Percentiles rank a stretch among this genome's conserved stretches.
Evolutionary conservation across 2,113 vertebrate species (phyloP).

Genomic region (Mirounga angustirostris): DNA sequence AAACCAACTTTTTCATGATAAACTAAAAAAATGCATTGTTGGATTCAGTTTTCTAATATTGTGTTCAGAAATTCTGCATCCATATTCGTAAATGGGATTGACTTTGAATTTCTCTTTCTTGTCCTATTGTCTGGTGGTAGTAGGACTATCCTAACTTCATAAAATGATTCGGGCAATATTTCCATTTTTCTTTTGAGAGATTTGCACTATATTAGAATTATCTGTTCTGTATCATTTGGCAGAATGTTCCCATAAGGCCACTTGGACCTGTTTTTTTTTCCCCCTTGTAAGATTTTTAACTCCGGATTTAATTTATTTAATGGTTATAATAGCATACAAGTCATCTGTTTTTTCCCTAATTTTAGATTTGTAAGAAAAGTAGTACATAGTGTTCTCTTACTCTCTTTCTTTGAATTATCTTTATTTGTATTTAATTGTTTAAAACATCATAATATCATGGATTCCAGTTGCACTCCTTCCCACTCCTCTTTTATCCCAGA

Average conservation of each 20-base stretch:
- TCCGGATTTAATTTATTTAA: neutral
- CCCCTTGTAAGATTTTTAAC: neutral
- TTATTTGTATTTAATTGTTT: constrained; percentile 10
- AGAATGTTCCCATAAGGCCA: neutral
- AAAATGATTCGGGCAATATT: neutral
- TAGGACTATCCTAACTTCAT: neutral
- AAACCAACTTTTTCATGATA: neutral
- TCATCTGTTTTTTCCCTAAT: neutral
- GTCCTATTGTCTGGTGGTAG: neutral
- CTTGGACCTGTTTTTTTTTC: neutral
- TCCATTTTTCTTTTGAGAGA: neutral
- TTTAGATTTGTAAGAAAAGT: neutral
- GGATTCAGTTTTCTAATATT: neutral
- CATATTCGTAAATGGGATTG: neutral
- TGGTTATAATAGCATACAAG: neutral
- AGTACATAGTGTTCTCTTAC: neutral
- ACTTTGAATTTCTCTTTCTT: neutral
- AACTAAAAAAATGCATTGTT: neutral
- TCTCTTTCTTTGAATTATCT: neutral
- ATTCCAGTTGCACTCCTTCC: neutral
- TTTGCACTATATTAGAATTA: neutral
- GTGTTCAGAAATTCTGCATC: neutral
- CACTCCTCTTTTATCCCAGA: neutral
- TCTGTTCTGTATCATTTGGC: neutral
- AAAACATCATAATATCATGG: neutral